Evolutionary conservation across 2,797 vertebrate species (phyloP), one percentile per base, ranked within the genome.

Genomic region (Brachymystax lenok): DNA sequence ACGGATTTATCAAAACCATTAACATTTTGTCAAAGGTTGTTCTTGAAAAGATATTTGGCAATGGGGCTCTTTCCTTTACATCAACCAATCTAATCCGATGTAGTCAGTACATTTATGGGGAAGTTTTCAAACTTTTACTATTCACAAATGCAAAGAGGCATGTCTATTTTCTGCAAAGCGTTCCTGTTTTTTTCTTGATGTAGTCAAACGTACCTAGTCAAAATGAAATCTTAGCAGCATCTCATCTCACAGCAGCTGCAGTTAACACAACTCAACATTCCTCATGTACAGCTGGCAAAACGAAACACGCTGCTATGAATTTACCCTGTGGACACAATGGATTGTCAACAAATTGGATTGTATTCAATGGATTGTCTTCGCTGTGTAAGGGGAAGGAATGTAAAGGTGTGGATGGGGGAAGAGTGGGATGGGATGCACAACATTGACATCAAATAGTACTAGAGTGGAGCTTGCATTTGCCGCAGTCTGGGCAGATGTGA

Each of bases 401-500:
- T n/a, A 17, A 24, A 61, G 8, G n/a, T 61, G 12, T 61, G 59
- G 56, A 61, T 46, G 40, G 8, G 40, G 2, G 21, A 61, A n/a
- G 56, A 61, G 56, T 10, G 16, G 12, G 21, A 61, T n/a, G 59
- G 59, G 59, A 61, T 8, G 59, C 7, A 8, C 59, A 61, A 61
- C 21, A 21, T 17, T 24, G 59, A 61, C 59, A 61, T 35, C 33
- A 69, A 80, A 81, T 86, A 24, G 21, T 63, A 4, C 4, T 12
- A 13, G 59, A 63, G 59, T 24, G 24, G 21, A 63, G 12, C 21
- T 63, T 21, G 59, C 59, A 63, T 63, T 46, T 12, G 59, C 46
- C 12, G 28, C 71, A 21, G 17, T 74, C 35, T 27, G 72, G 72
- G 72, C 72, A 63, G 72, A 74, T 74, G 72, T 63, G 72, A 63